phyloP scores from a whole-genome alignment of 2,113 vertebrate species.

The Plotosus lineatus region DNA sequence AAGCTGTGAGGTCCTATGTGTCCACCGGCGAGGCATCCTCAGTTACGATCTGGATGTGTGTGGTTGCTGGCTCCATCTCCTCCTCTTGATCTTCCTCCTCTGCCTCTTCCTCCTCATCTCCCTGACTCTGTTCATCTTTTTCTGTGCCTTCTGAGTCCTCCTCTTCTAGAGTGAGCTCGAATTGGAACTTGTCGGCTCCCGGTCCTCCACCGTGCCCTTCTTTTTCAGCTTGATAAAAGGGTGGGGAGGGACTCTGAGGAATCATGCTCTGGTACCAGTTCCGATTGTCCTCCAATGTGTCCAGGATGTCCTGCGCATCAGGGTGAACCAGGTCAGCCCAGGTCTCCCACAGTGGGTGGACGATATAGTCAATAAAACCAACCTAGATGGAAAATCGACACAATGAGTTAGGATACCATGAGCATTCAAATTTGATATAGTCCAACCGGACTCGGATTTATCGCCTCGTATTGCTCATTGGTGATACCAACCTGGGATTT shows the following conservation, averaged over 20 bases:
- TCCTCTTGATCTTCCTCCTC: slow-evolving; percentile 70
- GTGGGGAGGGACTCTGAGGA: slow-evolving; percentile 95
- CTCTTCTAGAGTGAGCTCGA: slow-evolving; percentile 95
- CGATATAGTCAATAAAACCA: slow-evolving; percentile 98
- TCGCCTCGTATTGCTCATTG: not conserved
- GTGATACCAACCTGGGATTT: slow-evolving; percentile 90
- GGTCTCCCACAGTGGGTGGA: slow-evolving; percentile 97
- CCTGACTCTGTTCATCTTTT: slow-evolving; percentile 75
- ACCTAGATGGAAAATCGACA: slow-evolving; percentile 73
- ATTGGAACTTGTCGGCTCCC: slow-evolving; percentile 93
- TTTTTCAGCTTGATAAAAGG: slow-evolving; percentile 84
- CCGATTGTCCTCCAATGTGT: slow-evolving; percentile 96
- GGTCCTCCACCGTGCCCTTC: slow-evolving; percentile 80
- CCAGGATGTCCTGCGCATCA: slow-evolving; percentile 97
- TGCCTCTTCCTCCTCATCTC: slow-evolving; percentile 83
- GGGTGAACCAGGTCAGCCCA: slow-evolving; percentile 98
- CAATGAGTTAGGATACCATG: not conserved
- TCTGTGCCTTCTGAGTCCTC: slow-evolving; percentile 90
- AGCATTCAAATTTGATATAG: not conserved
- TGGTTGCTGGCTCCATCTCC: slow-evolving; percentile 64
- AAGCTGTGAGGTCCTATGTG: slow-evolving; percentile 79
- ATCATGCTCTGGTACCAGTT: slow-evolving; percentile 99
- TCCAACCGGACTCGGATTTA: not conserved
- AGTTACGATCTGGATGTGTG: slow-evolving; percentile 81
- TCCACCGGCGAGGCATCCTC: slow-evolving; percentile 87